A percentile compares a stretch with the other conserved stretches of the same genome.
Evolutionary conservation across 2,888 invertebrate genomes (phyloP).

Genomic region (Dolichomitus sp.): DNA sequence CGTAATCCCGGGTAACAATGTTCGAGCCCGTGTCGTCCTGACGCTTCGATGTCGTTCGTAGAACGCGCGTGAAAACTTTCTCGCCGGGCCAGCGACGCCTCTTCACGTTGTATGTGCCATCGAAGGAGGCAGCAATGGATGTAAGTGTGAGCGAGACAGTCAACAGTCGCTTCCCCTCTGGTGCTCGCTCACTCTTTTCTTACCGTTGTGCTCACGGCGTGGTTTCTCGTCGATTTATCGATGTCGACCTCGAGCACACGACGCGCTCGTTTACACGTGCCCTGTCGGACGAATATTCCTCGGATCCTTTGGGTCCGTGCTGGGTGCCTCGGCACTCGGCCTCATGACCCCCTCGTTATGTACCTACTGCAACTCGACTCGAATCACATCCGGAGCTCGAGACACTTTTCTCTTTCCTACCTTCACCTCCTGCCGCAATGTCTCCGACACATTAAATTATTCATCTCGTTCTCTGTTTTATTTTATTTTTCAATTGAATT

Average conservation of each 20-base stretch:
- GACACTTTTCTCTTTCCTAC: constrained; percentile 16
- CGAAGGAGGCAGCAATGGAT: not conserved
- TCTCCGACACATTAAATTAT: constrained; percentile 1
- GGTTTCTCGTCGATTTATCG: constrained; percentile 41
- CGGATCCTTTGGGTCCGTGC: constrained; percentile 15
- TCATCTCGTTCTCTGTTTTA: not conserved
- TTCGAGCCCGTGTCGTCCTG: constrained; percentile 43
- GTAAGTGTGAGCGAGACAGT: constrained; percentile 4
- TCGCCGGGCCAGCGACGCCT: constrained; percentile 28
- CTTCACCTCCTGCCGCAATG: not conserved
- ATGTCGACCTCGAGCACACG: constrained; percentile 46
- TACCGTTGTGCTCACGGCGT: constrained; percentile 8
- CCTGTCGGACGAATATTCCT: constrained; percentile 36
- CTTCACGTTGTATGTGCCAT: not conserved
- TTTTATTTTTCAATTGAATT: not conserved
- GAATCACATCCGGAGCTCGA: constrained; percentile 5
- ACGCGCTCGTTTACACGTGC: constrained; percentile 57
- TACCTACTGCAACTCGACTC: constrained; percentile 30
- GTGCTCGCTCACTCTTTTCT: constrained; percentile 27
- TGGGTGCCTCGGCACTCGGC: not conserved
- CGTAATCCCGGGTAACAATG: constrained; percentile 63
- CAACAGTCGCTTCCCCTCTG: not conserved
- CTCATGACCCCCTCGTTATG: constrained; percentile 46
- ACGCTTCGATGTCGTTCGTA: constrained; percentile 3
- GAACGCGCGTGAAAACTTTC: constrained; percentile 67